Conservation (phyloP, 2,797 vertebrate species). For the Sebastiscus tertius region DNA sequence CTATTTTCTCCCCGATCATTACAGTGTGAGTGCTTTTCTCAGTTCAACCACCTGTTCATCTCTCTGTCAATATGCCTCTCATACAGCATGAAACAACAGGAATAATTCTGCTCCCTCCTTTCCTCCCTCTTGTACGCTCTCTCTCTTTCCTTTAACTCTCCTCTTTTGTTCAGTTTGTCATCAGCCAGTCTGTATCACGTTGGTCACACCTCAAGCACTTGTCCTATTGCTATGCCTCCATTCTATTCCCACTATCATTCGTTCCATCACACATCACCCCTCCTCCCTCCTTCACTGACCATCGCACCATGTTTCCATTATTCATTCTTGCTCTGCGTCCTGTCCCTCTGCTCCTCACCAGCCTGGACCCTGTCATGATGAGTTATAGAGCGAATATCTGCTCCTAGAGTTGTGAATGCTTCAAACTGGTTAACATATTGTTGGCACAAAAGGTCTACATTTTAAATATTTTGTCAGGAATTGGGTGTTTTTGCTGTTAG, state of each 20-base stretch:
- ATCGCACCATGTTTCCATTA: constrained; percentile 54
- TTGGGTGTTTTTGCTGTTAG: not conserved
- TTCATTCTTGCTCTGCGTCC: constrained; percentile 39
- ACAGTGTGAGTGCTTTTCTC: constrained; percentile 16
- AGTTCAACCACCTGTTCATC: constrained; percentile 21
- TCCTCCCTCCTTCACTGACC: constrained; percentile 45
- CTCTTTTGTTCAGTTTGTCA: constrained; percentile 45
- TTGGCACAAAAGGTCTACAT: not conserved
- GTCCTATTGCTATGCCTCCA: constrained; percentile 17
- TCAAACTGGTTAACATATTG: constrained; percentile 29
- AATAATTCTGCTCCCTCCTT: not conserved
- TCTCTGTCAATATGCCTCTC: constrained; percentile 23
- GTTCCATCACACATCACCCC: constrained; percentile 38
- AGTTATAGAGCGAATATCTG: constrained; percentile 44
- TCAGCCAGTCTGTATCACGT: constrained; percentile 42
- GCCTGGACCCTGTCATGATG: constrained; percentile 45
- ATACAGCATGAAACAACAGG: not conserved
- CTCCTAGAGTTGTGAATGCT: constrained; percentile 13
- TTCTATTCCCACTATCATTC: constrained; percentile 37
- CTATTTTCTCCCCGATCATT: constrained; percentile 29
- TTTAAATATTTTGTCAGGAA: not conserved
- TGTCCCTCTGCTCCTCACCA: constrained; percentile 40
- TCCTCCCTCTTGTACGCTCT: not conserved
- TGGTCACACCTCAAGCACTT: constrained; percentile 54
- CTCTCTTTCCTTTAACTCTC: not conserved